A percentile compares a stretch with the other conserved stretches of the same genome.
Evolutionary conservation across 1,140 invertebrate species (phyloP).

Genomic region (Ctenoplectra terminalis): DNA sequence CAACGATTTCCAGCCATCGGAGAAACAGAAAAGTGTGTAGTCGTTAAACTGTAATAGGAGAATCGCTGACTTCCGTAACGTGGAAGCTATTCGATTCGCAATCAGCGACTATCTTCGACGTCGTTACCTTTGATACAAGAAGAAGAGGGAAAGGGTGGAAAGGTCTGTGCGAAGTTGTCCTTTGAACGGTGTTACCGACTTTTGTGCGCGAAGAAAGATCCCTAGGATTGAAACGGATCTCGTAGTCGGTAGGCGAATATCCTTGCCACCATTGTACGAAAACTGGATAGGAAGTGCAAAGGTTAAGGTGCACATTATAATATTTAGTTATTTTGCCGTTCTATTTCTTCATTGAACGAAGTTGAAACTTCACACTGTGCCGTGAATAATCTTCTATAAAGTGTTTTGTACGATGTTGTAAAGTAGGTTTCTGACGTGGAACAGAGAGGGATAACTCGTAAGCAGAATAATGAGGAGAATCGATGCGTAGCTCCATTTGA

Average conservation of each 20-base stretch:
- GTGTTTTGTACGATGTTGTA: not conserved
- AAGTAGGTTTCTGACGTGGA: not conserved
- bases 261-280: not conserved
- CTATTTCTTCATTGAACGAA: not conserved
- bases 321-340: not conserved
- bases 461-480: not conserved
- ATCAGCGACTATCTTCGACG: not conserved
- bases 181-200: too few species aligned
- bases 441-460: not conserved
- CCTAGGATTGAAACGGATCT: not conserved
- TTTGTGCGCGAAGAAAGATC: not conserved
- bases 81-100: constrained; percentile 25
- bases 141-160: not conserved
- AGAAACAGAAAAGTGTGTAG: constrained; percentile 40
- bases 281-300: not conserved
- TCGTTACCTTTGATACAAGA: not conserved
- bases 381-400: not conserved
- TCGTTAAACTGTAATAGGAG: constrained; percentile 14
- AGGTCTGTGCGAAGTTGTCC: not conserved
- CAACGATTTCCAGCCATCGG: constrained; percentile 37
- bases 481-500: constrained; percentile 9
- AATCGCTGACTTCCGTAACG: not conserved
- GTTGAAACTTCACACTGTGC: not conserved
- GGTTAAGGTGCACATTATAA: not conserved
- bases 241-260: not conserved